phyloP scores from a whole-genome alignment of 2,113 vertebrate genomes.

The Orthonyx spaldingii region DNA sequence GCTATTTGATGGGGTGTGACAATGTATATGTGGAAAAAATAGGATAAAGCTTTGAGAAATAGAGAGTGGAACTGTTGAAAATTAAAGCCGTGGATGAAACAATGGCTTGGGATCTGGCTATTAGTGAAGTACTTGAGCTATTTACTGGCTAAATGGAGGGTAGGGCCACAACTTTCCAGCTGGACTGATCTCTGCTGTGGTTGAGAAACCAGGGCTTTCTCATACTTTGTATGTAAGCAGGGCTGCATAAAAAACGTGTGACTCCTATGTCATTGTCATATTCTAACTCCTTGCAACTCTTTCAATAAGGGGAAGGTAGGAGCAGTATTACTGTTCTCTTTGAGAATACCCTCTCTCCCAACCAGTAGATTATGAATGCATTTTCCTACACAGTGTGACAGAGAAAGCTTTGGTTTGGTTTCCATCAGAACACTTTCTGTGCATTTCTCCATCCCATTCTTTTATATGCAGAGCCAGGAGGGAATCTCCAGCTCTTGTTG shows the following conservation, averaged over 20 bases:
- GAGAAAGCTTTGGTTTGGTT: not conserved
- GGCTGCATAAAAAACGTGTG: not conserved
- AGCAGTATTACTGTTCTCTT: not conserved
- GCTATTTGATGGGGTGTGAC: not conserved
- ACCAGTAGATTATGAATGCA: not conserved
- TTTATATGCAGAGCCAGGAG: not conserved
- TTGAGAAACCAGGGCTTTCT: not conserved
- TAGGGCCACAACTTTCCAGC: not conserved
- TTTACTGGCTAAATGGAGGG: not conserved
- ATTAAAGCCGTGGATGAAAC: not conserved
- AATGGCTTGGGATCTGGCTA: not conserved
- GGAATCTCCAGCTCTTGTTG: not conserved
- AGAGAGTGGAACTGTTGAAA: not conserved
- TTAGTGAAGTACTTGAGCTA: not conserved
- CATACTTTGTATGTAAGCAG: not conserved
- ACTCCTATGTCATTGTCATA: not conserved
- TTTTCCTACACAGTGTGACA: not conserved
- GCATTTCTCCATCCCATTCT: not conserved
- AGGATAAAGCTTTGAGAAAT: not conserved
- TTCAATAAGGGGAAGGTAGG: not conserved
- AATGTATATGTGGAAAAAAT: not conserved
- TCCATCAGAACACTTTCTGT: not conserved
- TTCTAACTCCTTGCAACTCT: not conserved
- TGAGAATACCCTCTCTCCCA: not conserved
- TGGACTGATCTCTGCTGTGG: not conserved